Evolutionary conservation across 2,797 vertebrate species (phyloP).

Genomic region (Trematomus bernacchii): DNA sequence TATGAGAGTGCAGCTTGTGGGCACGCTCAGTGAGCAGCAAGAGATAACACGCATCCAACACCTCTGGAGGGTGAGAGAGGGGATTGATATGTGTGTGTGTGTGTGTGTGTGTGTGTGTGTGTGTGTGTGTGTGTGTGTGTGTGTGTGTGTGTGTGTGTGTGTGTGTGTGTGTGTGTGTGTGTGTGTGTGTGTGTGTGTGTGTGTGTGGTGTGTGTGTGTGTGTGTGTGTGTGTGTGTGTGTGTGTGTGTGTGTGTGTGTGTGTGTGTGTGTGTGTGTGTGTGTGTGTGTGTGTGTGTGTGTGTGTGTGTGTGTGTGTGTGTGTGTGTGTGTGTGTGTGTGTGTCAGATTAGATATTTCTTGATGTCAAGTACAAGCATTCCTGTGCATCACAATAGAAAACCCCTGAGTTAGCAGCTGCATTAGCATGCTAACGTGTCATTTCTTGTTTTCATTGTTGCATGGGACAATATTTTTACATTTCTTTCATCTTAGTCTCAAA

Average conservation of each 20-base stretch:
- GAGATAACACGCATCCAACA: slow-evolving; percentile 27
- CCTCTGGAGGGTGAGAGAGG: neutral
- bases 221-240: too few species aligned
- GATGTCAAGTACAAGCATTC: neutral
- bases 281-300: too few species aligned
- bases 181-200: neutral
- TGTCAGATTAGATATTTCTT: slow-evolving; percentile 14
- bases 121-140: too few species aligned
- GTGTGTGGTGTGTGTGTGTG: too few species aligned
- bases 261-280: too few species aligned
- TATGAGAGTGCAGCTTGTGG: slow-evolving; percentile 36
- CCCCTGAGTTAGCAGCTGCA: slow-evolving; percentile 1
- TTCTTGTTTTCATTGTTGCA: neutral
- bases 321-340: neutral
- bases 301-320: too few species aligned
- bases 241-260: too few species aligned
- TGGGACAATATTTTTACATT: neutral
- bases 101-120: too few species aligned
- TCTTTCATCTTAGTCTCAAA: neutral
- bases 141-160: neutral
- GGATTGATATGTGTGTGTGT: neutral
- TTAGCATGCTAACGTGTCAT: slow-evolving; percentile 8
- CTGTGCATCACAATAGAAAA: neutral
- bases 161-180: slow-evolving; percentile 5
- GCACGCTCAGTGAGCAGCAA: slow-evolving; percentile 26